A percentile compares a stretch with the other conserved stretches of the same genome.
Evolutionary conservation across 2,888 invertebrate genomes (phyloP).

Genomic region (Drosophila quasianomalipes): DNA sequence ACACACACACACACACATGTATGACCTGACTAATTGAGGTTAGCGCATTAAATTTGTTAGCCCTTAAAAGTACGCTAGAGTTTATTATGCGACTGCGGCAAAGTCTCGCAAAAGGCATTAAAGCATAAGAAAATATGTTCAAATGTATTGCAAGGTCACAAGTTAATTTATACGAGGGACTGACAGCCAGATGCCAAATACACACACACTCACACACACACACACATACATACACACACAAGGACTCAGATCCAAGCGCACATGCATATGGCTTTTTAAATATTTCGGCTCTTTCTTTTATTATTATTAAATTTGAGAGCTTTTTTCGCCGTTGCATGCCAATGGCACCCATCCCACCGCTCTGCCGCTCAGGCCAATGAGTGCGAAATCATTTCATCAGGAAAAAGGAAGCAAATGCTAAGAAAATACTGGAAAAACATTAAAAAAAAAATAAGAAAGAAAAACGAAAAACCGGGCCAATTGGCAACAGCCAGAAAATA

Average conservation of each 20-base stretch:
- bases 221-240: conserved; percentile 24
- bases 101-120: conserved; percentile 50
- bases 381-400: conserved; percentile 37
- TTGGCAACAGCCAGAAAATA: conserved; percentile 78
- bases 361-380: neutral
- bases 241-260: conserved; percentile 17
- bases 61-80: conserved; percentile 36
- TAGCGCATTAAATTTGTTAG: conserved; percentile 39
- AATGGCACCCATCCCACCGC: neutral
- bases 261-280: conserved; percentile 29
- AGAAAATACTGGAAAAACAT: conserved; percentile 47
- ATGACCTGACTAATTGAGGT: conserved; percentile 58
- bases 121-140: conserved; percentile 67
- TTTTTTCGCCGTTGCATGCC: conserved; percentile 15
- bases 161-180: conserved; percentile 71
- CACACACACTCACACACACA: conserved; percentile 15
- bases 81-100: conserved; percentile 31
- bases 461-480: conserved; percentile 61
- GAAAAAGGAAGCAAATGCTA: conserved; percentile 56
- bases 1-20: conserved; percentile 1
- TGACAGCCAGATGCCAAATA: conserved; percentile 36
- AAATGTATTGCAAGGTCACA: conserved; percentile 70
- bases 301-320: conserved; percentile 59
- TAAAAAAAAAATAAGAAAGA: conserved; percentile 6
- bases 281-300: conserved; percentile 32